Evolutionary conservation across 2,888 invertebrate genomes (phyloP).

Genomic region (Cyclophora albipunctata): DNA sequence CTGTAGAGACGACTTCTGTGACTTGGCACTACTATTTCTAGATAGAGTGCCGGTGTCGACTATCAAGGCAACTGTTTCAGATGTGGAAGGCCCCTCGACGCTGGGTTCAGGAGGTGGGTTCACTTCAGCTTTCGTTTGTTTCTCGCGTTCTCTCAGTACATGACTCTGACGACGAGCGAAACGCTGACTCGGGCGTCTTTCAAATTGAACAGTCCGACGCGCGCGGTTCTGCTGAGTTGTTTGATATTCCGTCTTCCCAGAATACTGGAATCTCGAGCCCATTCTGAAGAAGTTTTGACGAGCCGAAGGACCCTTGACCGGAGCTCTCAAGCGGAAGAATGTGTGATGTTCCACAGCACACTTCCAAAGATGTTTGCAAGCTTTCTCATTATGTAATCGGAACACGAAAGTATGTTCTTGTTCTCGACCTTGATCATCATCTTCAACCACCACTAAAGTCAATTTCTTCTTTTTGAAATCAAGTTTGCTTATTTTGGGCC

Average conservation of each 20-base stretch:
- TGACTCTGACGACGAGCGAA: conserved; percentile 95
- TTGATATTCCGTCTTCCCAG: conserved; percentile 98
- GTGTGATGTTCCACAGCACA: conserved; percentile 99
- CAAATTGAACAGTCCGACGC: conserved; percentile 95
- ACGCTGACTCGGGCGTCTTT: conserved; percentile 96
- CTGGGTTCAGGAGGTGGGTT: conserved; percentile 37
- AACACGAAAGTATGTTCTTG: conserved; percentile 99
- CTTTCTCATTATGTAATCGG: conserved; percentile 95
- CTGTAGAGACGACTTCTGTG: conserved; percentile 64
- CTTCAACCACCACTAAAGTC: conserved; percentile 97
- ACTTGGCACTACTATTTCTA: conserved; percentile 73
- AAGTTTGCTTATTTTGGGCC: conserved; percentile 98
- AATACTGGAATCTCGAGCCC: conserved; percentile 96
- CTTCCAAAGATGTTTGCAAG: conserved; percentile 99
- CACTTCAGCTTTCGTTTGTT: conserved; percentile 64
- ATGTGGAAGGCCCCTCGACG: conserved; percentile 47
- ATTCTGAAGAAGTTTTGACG: conserved; percentile 98
- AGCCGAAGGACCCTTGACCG: conserved; percentile 90
- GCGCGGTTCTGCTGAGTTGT: conserved; percentile 93
- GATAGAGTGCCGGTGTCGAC: conserved; percentile 50
- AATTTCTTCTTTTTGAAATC: conserved; percentile 99
- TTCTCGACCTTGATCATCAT: conserved; percentile 96
- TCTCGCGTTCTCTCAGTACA: conserved; percentile 86
- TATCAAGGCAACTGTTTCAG: conserved; percentile 31
- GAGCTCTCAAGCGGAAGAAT: conserved; percentile 95